Conservation (phyloP, 2,888 invertebrate species). For the Leptopilina myrica region DNA sequence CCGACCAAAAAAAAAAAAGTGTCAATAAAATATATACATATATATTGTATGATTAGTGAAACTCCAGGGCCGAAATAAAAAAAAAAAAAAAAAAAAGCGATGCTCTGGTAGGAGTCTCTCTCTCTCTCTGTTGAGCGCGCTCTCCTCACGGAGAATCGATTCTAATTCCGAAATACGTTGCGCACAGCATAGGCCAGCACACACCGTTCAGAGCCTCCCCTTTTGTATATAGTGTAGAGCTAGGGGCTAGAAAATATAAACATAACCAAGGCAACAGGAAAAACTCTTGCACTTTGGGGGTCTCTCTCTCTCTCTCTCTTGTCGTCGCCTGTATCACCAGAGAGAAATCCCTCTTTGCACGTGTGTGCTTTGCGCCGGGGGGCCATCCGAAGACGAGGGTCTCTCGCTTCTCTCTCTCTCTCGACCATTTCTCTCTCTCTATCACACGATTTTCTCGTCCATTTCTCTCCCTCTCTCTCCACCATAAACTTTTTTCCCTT, state of each 20-base stretch:
- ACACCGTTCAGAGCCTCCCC: conserved; percentile 18
- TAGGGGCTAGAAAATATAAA: conserved; percentile 34
- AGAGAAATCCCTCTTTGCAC: conserved; percentile 17
- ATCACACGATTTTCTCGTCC: too few species aligned
- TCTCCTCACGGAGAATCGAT: conserved; percentile 16
- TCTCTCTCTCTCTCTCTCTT: not conserved
- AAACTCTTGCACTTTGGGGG: conserved; percentile 29
- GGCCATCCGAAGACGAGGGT: conserved; percentile 11
- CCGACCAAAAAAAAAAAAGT: too few species aligned
- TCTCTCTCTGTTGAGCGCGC: too few species aligned
- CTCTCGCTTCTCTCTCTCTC: not conserved
- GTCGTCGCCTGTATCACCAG: not conserved
- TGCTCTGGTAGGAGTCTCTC: conserved; percentile 5
- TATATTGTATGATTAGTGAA: too few species aligned
- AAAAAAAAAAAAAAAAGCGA: not conserved
- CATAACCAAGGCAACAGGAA: conserved; percentile 38
- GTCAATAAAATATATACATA: too few species aligned
- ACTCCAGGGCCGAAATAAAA: not conserved
- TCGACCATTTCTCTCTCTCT: not conserved
- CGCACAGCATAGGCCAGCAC: conserved; percentile 16
- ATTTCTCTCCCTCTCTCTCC: too few species aligned
- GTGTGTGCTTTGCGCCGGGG: conserved; percentile 12
- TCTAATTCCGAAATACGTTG: conserved; percentile 40
- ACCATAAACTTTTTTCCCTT: too few species aligned
- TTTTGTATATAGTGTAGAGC: not conserved